Base-by-base conservation (phyloP, 1,140 invertebrate genomes). In the Whitmania pigra region DNA sequence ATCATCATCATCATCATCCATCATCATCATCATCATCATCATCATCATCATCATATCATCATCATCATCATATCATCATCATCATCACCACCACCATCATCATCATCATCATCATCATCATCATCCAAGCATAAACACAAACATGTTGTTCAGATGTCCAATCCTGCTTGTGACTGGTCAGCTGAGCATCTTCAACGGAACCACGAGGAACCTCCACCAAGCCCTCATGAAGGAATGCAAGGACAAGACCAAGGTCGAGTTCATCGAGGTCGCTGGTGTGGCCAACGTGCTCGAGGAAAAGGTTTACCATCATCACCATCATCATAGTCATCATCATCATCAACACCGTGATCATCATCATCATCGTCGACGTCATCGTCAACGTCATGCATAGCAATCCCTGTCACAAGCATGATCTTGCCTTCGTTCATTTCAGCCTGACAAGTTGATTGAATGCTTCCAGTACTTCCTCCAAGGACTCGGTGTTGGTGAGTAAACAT, bases 401-500 rank as follows among this genome's bases (percentile, higher is more conserved):
- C 15, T 17, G 15, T 49, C 43, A 49, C 13, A 4, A 49, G 2
- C 43, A 43, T 49, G 5, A 49, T 49, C 43, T 49, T 49, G 43
- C 5, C 60, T 36, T 68, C 70, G 78, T 73, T 74, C 15, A 31
- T 82, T 81, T 31, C 82, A 90, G 88, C 89, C 90, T 17, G 88
- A 88, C 0, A 90, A 90, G 78, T 86, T 90, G 27, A 88, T 89
- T 25, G 89, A 90, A 76, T 89, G 89, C 72, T 87, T 90, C 76
- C 82, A 90, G 66, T 86, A 91, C 70, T 91, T 91, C 84, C 88
- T 88, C 80, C 90, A 92, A 80, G 90, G 89, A 5, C 86, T 89
- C 78, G 89, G 90, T 7, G 81, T 88, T 71, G 84, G 82, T 83
- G 77, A 80, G 82, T 1, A 49, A 49, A 49, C 13, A 49, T 7